These are phyloP conservation scores for Hormaphis cornu DNA, from an alignment of 1,140 invertebrate species.

Conservation along the genomic window DNA sequence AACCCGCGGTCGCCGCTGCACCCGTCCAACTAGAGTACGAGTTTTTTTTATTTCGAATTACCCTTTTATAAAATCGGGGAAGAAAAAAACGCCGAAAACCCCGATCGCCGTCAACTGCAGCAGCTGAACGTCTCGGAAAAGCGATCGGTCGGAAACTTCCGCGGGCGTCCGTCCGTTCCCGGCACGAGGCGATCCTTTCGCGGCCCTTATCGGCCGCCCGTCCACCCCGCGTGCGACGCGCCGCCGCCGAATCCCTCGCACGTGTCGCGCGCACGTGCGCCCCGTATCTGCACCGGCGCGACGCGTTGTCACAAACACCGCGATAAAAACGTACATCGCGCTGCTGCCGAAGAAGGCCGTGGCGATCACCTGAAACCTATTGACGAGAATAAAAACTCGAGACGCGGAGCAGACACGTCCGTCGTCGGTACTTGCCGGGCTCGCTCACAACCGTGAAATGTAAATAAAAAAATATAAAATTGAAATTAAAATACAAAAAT, in stretches of 20 bases:
- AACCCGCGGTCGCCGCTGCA: no score
- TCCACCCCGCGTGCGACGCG: not conserved
- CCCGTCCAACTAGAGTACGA: no score
- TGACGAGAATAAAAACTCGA: no score
- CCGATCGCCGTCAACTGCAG: slow-evolving; percentile 2
- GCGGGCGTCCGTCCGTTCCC: not conserved
- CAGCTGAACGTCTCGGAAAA: not conserved
- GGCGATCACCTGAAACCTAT: no score
- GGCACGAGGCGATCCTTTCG: not conserved
- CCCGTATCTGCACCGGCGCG: not conserved
- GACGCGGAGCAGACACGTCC: no score
- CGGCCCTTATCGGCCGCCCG: slow-evolving; percentile 1
- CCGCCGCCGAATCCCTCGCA: not conserved
- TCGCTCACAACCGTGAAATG: no score
- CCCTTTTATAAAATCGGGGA: no score
- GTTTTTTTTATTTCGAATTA: no score
- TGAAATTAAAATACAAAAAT: no score
- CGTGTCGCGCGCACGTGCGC: slow-evolving; percentile 1
- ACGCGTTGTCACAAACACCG: slow-evolving; percentile 1
- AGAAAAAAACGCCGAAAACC: not conserved
- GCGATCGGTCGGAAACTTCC: slow-evolving; percentile 16
- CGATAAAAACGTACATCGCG: not conserved
- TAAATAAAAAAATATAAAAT: no score
- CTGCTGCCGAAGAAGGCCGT: no score
- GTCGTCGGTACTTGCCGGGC: no score